A percentile compares a stretch with the other conserved stretches of the same genome.
Evolutionary conservation across 2,113 vertebrate genomes (phyloP).

Genomic region (Oryctolagus cuniculus): DNA sequence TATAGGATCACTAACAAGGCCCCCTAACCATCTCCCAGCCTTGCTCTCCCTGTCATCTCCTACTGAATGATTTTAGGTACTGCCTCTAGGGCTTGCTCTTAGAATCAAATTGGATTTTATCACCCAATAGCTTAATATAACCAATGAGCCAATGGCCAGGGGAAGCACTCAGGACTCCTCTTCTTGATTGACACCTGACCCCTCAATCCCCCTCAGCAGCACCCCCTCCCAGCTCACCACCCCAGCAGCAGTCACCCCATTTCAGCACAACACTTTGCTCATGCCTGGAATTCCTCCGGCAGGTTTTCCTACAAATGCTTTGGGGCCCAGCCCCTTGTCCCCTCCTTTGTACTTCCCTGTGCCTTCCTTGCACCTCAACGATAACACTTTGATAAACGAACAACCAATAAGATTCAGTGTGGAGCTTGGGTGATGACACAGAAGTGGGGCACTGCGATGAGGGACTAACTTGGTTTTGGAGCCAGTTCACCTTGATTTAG

Average conservation of each 20-base stretch:
- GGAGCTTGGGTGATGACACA: background rate
- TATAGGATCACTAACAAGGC: background rate
- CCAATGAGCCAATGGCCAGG: background rate
- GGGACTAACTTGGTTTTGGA: background rate
- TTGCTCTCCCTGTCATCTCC: background rate
- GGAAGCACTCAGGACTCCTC: background rate
- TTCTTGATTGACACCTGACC: background rate
- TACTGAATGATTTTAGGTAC: background rate
- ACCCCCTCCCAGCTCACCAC: background rate
- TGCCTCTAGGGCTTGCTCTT: background rate
- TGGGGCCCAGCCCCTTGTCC: background rate
- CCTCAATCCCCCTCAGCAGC: background rate
- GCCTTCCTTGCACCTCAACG: fast-evolving
- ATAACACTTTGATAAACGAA: background rate
- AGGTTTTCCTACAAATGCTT: background rate
- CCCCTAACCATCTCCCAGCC: background rate
- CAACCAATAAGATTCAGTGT: background rate
- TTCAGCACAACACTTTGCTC: background rate
- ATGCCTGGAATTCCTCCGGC: background rate
- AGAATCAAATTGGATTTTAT: background rate
- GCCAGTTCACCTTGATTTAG: background rate
- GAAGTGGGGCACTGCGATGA: fast-evolving
- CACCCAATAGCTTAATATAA: background rate
- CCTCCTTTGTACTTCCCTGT: background rate
- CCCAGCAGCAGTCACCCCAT: background rate